Conservation (phyloP, 2,113 vertebrate species). For the Pomatostomus ruficeps region DNA sequence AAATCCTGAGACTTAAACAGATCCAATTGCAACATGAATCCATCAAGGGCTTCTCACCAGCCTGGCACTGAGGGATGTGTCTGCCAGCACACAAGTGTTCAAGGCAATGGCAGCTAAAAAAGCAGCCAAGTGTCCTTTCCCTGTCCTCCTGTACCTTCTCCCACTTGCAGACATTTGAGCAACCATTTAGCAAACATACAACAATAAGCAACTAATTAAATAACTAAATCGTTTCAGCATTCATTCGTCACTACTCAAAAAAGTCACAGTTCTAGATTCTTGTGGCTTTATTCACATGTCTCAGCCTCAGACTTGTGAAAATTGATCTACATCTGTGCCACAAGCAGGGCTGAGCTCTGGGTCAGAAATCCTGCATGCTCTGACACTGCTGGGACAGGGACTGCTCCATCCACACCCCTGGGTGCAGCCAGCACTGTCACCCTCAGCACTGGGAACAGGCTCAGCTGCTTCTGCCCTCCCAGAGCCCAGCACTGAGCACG, state of each 20-base stretch:
- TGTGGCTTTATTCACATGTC: neutral
- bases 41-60: neutral
- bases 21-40: neutral
- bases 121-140: neutral
- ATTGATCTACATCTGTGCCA: neutral
- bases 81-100: neutral
- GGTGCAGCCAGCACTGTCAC: neutral
- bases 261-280: neutral
- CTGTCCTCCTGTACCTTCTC: neutral
- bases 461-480: neutral
- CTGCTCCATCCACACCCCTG: neutral
- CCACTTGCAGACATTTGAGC: neutral
- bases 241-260: neutral
- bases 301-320: neutral
- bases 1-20: neutral
- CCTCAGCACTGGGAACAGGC: neutral
- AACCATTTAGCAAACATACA: neutral
- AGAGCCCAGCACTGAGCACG: neutral
- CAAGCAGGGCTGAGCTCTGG: neutral
- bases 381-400: neutral
- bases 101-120: neutral
- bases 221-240: neutral
- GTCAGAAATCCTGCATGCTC: rapidly evolving
- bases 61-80: neutral
- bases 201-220: neutral